Conservation (phyloP, 2,113 vertebrate species). For the Shinisaurus crocodilurus region DNA sequence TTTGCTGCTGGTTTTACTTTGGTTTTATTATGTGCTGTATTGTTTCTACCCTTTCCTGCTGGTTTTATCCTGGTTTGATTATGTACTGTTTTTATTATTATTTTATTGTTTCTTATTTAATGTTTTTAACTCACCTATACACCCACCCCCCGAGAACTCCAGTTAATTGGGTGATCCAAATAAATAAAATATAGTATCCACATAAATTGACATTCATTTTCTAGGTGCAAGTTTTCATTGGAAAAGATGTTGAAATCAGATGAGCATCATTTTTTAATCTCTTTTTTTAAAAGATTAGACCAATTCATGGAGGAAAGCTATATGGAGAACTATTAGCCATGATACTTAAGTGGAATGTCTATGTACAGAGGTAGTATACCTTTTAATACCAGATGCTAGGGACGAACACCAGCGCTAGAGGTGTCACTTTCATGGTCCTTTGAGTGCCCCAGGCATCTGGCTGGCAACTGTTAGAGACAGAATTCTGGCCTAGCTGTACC, state of each 20-base stretch:
- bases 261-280: neutral
- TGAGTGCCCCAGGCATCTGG: neutral
- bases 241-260: neutral
- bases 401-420: neutral
- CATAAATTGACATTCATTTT: neutral
- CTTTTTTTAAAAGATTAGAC: neutral
- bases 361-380: neutral
- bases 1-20: neutral
- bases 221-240: neutral
- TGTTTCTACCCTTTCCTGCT: neutral
- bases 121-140: too few relatives aligned
- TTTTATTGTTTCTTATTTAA: too few relatives aligned
- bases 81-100: too few relatives aligned
- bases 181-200: neutral
- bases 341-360: neutral
- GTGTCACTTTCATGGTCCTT: neutral
- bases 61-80: neutral
- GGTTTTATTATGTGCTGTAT: neutral
- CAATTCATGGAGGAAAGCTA: too few relatives aligned
- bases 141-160: too few relatives aligned
- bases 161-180: too few relatives aligned
- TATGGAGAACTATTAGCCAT: neutral
- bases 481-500: neutral
- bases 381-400: neutral
- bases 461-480: neutral